Conservation (phyloP, 2,113 vertebrate genomes). For the Hirundichthys speculiger region DNA sequence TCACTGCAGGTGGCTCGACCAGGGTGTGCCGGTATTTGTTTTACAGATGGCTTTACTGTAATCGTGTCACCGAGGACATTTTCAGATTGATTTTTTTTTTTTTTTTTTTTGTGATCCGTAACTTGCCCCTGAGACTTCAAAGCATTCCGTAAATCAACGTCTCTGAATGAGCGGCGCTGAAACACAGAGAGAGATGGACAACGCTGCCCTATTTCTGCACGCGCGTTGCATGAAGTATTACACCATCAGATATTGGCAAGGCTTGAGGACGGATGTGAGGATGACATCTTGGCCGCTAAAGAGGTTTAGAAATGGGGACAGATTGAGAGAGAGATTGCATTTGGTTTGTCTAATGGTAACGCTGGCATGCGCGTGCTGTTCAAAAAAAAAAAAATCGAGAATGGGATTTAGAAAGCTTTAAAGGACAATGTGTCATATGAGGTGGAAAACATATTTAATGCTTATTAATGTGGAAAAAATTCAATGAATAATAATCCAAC, state of each 20-base stretch:
- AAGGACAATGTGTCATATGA: slow-evolving; percentile 30
- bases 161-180: neutral
- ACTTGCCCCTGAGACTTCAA: slow-evolving; percentile 1
- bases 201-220: slow-evolving; percentile 12
- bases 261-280: slow-evolving; percentile 2
- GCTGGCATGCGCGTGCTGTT: slow-evolving; percentile 26
- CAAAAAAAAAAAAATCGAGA: slow-evolving; percentile 16
- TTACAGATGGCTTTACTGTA: slow-evolving; percentile 21
- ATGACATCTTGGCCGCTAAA: slow-evolving; percentile 5
- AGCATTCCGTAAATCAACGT: neutral
- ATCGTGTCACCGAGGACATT: slow-evolving; percentile 31
- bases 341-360: slow-evolving; percentile 30
- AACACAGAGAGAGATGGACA: slow-evolving; percentile 8
- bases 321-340: slow-evolving; percentile 34
- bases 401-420: slow-evolving; percentile 49
- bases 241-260: slow-evolving; percentile 1
- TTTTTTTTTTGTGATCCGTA: too few species aligned
- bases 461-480: slow-evolving; percentile 23
- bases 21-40: slow-evolving; percentile 38
- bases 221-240: slow-evolving; percentile 7
- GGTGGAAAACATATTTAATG: slow-evolving; percentile 35
- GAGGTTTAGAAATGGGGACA: slow-evolving; percentile 12
- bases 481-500: neutral
- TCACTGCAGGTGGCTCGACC: slow-evolving; percentile 17
- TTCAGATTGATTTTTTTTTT: slow-evolving; percentile 30